Base-by-base conservation (phyloP, 2,113 vertebrate genomes). In the Pelusios castaneus region DNA sequence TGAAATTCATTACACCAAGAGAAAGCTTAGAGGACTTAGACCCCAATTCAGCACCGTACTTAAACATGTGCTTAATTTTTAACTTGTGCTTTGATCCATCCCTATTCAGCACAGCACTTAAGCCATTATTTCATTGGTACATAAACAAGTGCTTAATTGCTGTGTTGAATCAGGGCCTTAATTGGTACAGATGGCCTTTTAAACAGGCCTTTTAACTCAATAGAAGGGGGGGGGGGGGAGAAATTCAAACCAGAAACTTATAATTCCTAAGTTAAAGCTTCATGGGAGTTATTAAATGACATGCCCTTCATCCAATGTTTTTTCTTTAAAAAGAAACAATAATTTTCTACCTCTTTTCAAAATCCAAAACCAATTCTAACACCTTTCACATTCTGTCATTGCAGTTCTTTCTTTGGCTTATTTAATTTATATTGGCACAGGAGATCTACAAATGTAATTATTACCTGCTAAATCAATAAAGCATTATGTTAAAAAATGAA, bases 401-500 rank as follows among this genome's bases (percentile, higher is more conserved):
- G 41, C 45, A 75, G 54, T 87, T 89, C 49, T 93, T 96, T 92
- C 58, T 82, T 94, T 93, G 77, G 79, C 25, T 94, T 94, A 88
- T 94, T 95, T 94, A 89, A 94, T 95, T 96, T 89, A 60, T 54
- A 90, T 85, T 47, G 54, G 90, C 92, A 84, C 77, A 94, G 85
- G 85, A 91, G 47, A 86, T 89, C 90, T 87, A 80, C 84, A 93
- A 89, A 95, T 95, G 82, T 88, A 95, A 95, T 96, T 94, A 89
- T 91, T 95, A 82, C 76, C 90, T 97, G 95, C 81, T 95, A 94
- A 89, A 95, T 91, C 89, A 82, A 92, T 94, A 85, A 92, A 89
- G 43, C 34, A 47, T 91, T 95, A 43, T 84, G 83, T 60, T 95
- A 84, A 96, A 96, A 94, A 96, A 94, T 95, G 93, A 94, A 95